Evolutionary conservation across 1,140 invertebrate genomes (phyloP), one percentile per base, ranked within the genome.

Genomic region (Aethina tumida): DNA sequence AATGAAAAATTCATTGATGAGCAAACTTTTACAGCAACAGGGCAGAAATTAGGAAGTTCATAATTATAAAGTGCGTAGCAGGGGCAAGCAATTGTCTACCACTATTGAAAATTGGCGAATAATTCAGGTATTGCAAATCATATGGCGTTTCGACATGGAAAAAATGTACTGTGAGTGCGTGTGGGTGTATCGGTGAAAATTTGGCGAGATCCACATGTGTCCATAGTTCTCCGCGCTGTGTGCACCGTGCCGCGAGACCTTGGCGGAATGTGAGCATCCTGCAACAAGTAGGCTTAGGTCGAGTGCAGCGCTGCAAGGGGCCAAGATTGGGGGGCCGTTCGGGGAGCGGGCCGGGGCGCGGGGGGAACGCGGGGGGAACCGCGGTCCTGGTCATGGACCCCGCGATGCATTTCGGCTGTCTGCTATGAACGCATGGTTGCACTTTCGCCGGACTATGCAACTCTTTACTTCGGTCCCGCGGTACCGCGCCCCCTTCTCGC

Each of bases 371-470:
- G 29, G 27, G 24, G 30, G 35, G 35, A 20, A 35, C 16, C 14
- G 10, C 24, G 16, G 15, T 12, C 17, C n/a, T 35, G 39, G 43
- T 48, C 44, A 51, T 45, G 51, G 50, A 49, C 44, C 49, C 45
- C 45, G 19, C 31, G 35, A 32, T 49, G 49, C 50, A 53, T 50
- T 50, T 53, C 47, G 50, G 43, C 47, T 50, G 47, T 53, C 50
- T 50, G 47, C 47, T 53, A 47, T 42, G 47, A 49, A 53, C 45
- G 47, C 47, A 52, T 52, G 53, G 51, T 46, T 53, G 49, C 50
- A 55, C 52, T 56, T 55, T 53, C 46, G 50, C 46, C 45, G 45
- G 48, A 55, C 52, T 55, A 56, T 55, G 53, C 51, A 45, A 47
- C 41, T 50, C 47, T 53, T 50, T 47, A 44, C 49, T 48, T 41